phyloP scores from a whole-genome alignment of 1,140 invertebrate genomes.

The Agrilus planipennis region DNA sequence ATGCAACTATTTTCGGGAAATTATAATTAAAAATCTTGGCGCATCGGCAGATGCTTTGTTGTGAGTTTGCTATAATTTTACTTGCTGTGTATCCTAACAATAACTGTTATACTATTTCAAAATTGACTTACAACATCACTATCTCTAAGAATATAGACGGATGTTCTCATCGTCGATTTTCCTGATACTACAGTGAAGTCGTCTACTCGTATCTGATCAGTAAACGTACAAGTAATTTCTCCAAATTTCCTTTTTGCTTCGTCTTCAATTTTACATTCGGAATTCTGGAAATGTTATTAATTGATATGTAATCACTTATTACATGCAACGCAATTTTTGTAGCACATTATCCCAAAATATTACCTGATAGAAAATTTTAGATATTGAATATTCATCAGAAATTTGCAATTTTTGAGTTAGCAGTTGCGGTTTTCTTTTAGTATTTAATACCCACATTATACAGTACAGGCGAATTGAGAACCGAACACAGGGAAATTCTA shows the following conservation, averaged over 20 bases:
- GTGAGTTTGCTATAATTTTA: neutral
- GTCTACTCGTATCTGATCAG: conserved; percentile 48
- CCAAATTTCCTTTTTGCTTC: conserved; percentile 37
- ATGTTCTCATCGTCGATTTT: conserved; percentile 38
- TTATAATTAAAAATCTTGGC: neutral
- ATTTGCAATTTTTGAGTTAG: neutral
- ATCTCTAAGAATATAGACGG: conserved; percentile 44
- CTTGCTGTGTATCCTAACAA: neutral
- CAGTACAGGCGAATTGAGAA: too few species aligned
- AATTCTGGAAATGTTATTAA: conserved; percentile 29
- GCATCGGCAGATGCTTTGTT: neutral
- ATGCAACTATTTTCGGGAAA: neutral
- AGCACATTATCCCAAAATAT: neutral
- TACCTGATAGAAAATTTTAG: neutral
- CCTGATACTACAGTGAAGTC: conserved; percentile 43
- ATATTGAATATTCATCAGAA: too few species aligned
- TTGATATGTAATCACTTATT: conserved; percentile 13
- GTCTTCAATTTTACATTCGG: conserved; percentile 40
- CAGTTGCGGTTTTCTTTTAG: neutral
- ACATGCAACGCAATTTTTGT: conserved; percentile 16
- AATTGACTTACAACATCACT: conserved; percentile 57
- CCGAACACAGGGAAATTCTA: too few species aligned
- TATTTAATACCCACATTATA: too few species aligned
- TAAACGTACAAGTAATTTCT: conserved; percentile 41
- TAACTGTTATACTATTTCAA: conserved; percentile 31